Conservation (phyloP, 1,140 invertebrate species). For the Thrips palmi region DNA sequence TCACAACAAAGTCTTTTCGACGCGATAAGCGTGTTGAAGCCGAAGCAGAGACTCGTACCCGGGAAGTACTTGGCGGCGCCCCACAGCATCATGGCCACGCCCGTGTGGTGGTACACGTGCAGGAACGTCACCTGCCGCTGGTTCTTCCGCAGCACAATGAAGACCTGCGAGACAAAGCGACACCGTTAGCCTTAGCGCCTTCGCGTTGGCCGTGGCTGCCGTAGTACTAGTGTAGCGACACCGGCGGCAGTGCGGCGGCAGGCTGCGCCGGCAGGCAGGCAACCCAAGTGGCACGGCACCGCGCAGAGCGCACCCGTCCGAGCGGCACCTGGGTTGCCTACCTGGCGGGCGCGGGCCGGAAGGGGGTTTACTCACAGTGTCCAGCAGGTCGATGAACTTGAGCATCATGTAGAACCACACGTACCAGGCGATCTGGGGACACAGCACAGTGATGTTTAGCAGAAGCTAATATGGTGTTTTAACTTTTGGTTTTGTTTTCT, state of each 20-base stretch:
- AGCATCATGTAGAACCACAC: conserved; percentile 43
- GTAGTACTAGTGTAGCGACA: not conserved
- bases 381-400: conserved; percentile 46
- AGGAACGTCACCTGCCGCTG: conserved; percentile 65
- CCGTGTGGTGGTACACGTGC: conserved; percentile 73
- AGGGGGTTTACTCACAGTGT: conserved; percentile 32
- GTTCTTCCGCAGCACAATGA: conserved; percentile 76
- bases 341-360: not conserved
- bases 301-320: not conserved
- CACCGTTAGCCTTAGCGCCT: not conserved
- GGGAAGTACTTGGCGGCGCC: conserved; percentile 42
- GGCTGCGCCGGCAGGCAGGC: not conserved
- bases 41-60: conserved; percentile 25
- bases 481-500: not conserved
- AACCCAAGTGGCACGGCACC: not conserved
- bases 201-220: not conserved
- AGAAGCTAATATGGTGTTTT: not conserved
- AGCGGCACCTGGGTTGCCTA: not conserved
- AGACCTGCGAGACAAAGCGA: conserved; percentile 33
- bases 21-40: not conserved
- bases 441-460: not conserved
- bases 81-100: conserved; percentile 48
- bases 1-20: not conserved
- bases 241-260: not conserved
- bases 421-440: conserved; percentile 27